phyloP scores from a whole-genome alignment of 2,888 invertebrate genomes.

The Calliopum simillimum region DNA sequence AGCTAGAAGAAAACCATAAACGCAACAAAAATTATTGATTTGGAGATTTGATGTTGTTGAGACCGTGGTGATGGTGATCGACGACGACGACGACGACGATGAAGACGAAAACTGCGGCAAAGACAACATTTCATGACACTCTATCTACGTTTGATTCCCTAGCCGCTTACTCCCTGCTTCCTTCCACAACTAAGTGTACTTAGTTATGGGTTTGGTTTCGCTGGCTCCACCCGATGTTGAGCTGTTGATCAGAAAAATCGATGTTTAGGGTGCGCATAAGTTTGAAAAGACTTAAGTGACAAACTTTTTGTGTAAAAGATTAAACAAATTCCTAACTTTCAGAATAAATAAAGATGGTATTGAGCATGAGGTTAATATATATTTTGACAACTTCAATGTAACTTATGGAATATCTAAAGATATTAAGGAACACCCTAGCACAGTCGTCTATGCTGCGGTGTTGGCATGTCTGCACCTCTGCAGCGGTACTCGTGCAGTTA shows the following conservation, averaged over 20 bases:
- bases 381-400: no score
- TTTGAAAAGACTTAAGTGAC: no score
- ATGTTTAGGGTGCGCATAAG: no score
- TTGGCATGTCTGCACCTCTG: constrained; percentile 16
- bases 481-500: constrained; percentile 53
- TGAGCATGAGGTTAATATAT: no score
- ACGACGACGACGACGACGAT: constrained; percentile 35
- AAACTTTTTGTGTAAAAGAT: no score
- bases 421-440: no score
- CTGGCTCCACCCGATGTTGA: constrained; percentile 15
- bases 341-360: no score
- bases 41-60: constrained; percentile 47
- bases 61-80: constrained; percentile 34
- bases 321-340: no score
- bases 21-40: constrained; percentile 56
- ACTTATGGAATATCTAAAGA: no score
- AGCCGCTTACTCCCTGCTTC: no score
- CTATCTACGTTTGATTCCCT: no score
- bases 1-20: constrained; percentile 45
- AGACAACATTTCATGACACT: not conserved
- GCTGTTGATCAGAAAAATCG: not conserved
- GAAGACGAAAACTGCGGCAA: constrained; percentile 22
- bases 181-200: not conserved
- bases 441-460: not conserved
- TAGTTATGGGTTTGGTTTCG: constrained; percentile 23